Base-by-base conservation (phyloP, 2,113 vertebrate genomes). In the Progne subis region DNA sequence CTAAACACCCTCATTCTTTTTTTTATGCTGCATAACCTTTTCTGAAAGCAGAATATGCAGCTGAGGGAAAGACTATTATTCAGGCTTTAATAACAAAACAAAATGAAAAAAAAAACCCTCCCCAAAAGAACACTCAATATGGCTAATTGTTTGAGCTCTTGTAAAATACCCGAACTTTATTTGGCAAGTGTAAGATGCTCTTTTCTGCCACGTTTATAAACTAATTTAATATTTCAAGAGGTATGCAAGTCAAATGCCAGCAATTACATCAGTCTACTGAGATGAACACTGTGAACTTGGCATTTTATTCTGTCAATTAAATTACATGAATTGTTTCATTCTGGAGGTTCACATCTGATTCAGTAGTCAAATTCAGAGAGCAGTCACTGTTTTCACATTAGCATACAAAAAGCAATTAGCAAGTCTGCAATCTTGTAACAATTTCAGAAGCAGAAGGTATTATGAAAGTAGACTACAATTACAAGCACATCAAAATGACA, bases 211-310 rank as follows among this genome's bases (percentile, higher is more conserved):
- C 85, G 47, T 96, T 96, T 94, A 97, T 92, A 96, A 97, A 96
- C 95, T 96, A 95, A 96, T 94, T 93, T 95, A 95, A 94, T 92
- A 96, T 96, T 96, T 96, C 90, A 95, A 88, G 74, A 95, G 77
- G 80, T 76, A 97, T 93, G 96, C 56, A 92, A 97, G 92, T 93
- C 70, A 84, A 95, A 71, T 85, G 68, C 88, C 94, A 97, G 86
- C 75, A 97, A 97, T 97, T 97, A 96, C 81, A 93, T 97, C 90
- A 97, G 86, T 59, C 69, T 72, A 68, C 95, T 2, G 24, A 94
- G 81, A 94, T 92, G 93, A 95, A 96, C 92, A 96, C 81, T 96
- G 77, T 92, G 85, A 81, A 89, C 92, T 94, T 83, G 85, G 57
- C 78, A 93, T 88, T 91, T 74, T 52, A 75, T 49, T 86, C 64